Evolutionary conservation across 92 coral and sea anemone species (phyloP), one percentile per base, ranked within the genome.

Genomic region (Zoanthus solanderi): DNA sequence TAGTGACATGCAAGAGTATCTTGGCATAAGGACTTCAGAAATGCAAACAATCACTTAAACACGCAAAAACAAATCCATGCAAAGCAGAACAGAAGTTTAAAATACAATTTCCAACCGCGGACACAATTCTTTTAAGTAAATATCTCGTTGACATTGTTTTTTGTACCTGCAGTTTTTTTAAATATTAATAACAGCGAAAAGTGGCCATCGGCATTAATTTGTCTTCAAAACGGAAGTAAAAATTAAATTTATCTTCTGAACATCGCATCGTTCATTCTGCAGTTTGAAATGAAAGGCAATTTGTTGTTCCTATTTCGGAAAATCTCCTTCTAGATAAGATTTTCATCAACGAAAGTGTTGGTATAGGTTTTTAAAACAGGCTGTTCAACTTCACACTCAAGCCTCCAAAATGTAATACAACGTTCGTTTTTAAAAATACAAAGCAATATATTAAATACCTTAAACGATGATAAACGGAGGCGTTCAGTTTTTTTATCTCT

Each of bases 401-500:
- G 5, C 65, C 65, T 18, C n/a, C 65, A 58, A 17, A 14, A 58
- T 58, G 65, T 18, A 58, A 13, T 58, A 14, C n/a, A 58, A 23
- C 4, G 42, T 1, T 37, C 42, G 1, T 58, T 58, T 58, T 54
- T 54, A 54, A 3, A 63, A 63, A 63, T 63, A 8, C n/a, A 17
- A 13, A 14, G 13, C 5, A 72, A 56, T 53, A 37, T 42, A 31
- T 69, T 46, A 47, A 42, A 65, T 75, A 48, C 65, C 48, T 16
- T 37, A 65, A 61, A 0, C 87, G 83, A 66, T 95, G 94, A 57
- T 87, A 91, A 6, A 84, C 94, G 2, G 98, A 76, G 10, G 99
- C 99, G 76, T 95, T 91, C 85, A 96, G 71, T 45, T 80, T 76
- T 75, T 87, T 83, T 11, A 96, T 83, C 81, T 92, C 91, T 47